phyloP scores from a whole-genome alignment of 2,113 vertebrate species.

The Ia io region DNA sequence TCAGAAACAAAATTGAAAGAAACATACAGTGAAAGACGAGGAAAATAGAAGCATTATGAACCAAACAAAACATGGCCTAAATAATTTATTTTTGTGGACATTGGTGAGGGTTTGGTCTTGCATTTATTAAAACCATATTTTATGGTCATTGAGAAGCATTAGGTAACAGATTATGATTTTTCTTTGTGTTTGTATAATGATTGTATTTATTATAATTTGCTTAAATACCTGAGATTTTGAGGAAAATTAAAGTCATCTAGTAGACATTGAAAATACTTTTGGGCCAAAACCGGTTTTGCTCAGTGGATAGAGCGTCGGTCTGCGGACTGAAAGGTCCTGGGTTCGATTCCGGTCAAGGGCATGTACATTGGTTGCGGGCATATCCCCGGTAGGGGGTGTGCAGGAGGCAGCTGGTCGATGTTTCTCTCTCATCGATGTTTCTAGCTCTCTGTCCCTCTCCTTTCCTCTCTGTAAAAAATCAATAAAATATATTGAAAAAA shows the following conservation, averaged over 20 bases:
- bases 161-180: neutral
- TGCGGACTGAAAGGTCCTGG: too few species aligned
- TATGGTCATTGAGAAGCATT: neutral
- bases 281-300: too few species aligned
- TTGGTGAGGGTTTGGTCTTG: neutral
- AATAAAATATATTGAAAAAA: too few species aligned
- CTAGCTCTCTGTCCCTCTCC: too few species aligned
- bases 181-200: neutral
- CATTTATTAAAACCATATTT: constrained; percentile 12
- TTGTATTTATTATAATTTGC: neutral
- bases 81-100: neutral
- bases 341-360: too few species aligned
- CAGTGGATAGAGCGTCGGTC: too few species aligned
- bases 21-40: neutral
- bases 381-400: too few species aligned
- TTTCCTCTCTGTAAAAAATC: too few species aligned
- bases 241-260: neutral
- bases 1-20: neutral
- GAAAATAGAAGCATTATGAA: neutral
- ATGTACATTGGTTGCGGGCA: too few species aligned
- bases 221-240: constrained; percentile 19
- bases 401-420: too few species aligned
- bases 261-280: neutral
- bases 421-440: too few species aligned
- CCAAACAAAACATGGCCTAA: neutral